Evolutionary conservation across 2,113 vertebrate genomes (phyloP), one percentile per base, ranked within the genome.

Genomic region (Pungitius pungitius): DNA sequence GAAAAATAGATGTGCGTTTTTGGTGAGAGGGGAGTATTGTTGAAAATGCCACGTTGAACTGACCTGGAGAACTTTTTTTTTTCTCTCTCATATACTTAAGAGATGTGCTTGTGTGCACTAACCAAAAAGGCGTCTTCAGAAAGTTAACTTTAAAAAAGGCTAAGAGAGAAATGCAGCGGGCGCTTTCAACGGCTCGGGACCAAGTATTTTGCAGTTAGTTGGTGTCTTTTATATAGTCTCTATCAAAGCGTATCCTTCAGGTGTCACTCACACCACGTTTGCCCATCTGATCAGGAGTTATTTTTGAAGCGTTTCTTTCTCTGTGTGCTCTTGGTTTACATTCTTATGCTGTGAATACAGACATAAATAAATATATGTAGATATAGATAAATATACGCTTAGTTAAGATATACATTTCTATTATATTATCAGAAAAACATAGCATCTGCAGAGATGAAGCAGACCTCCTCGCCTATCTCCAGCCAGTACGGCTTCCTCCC

Each of bases 1-100:
- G 79, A 71, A 54, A 68, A 80, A 82, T 76, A 24, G n/a, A n/a
- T 40, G 75, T 78, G n/a, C 88, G 81, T 77, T 89, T 82, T 82
- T 84, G 81, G 78, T 67, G 10, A 61, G 58, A 74, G 37, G 8
- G 1, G 20, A 60, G 57, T 11, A 62, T 37, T 77, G 74, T 39
- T 27, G 37, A 37, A 57, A 73, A 77, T 69, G 71, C 72, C 69
- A 81, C 57, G 61, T 81, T 27, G 7, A 79, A 47, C 40, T 73
- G 51, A 84, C 55, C 43, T 1, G 12, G 49, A 64, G 66, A 54
- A 60, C 57, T 69, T 60, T 75, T 3, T 30, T 40, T 79, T 73
- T 81, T 82, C 57, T 60, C 54, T 37, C 35, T 63, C 73, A 30
- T 20, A 13, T 64, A 63, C 66, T 66, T 68, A 56, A n/a, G n/a